Conservation (phyloP, 1,140 invertebrate species). For the Popillia japonica region DNA sequence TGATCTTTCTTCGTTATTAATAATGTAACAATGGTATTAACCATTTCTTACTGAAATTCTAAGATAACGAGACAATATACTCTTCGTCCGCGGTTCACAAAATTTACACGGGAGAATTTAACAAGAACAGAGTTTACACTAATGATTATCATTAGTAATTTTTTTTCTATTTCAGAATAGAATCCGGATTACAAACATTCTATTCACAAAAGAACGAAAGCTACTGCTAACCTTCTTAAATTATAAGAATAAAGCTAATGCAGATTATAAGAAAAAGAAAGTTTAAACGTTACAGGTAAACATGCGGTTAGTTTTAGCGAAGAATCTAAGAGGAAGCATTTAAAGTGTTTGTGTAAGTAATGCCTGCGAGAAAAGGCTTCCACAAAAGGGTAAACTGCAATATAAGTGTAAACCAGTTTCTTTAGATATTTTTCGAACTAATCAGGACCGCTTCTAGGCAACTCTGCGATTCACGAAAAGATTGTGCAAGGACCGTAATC, state of each 20-base stretch:
- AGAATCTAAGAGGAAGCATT: no score
- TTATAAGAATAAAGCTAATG: neutral
- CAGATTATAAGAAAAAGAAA: neutral
- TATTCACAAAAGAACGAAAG: neutral
- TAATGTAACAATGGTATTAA: neutral
- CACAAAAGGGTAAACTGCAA: no score
- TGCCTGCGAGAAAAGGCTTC: no score
- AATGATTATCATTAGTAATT: slow-evolving; percentile 2
- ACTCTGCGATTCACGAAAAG: no score
- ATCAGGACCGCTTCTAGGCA: no score
- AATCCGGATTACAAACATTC: neutral
- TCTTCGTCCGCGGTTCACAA: neutral
- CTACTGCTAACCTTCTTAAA: neutral
- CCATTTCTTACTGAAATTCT: neutral
- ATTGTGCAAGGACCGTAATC: no score
- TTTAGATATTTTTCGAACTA: no score
- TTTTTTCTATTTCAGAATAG: neutral
- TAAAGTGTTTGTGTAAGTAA: no score
- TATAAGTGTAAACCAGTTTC: no score
- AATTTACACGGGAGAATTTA: slow-evolving; percentile 1
- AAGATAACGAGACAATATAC: neutral
- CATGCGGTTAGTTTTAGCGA: neutral
- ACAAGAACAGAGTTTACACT: neutral
- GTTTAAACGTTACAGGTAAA: slow-evolving; percentile 13
- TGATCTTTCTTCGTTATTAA: no score